These are phyloP conservation scores for Pangasianodon hypophthalmus DNA, from an alignment of 2,113 vertebrate genomes.

Conservation along the genomic window DNA sequence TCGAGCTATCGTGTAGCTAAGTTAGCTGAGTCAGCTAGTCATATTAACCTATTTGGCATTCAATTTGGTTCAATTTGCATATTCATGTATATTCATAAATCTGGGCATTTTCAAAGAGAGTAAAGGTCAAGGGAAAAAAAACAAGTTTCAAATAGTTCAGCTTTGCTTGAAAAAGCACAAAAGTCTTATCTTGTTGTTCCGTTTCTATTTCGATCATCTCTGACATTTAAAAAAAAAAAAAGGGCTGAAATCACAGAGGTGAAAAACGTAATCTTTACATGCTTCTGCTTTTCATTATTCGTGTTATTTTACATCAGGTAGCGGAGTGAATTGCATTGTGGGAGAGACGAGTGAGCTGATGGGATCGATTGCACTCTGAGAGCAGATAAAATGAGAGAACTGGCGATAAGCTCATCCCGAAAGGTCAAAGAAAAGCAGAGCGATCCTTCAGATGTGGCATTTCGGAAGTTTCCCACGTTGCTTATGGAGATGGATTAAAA, in stretches of 20 bases:
- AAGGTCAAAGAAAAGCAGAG: slow-evolving; percentile 55
- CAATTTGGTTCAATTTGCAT: not conserved
- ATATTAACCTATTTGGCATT: not conserved
- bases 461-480: slow-evolving; percentile 35
- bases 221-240: slow-evolving; percentile 11
- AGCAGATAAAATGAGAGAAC: slow-evolving; percentile 44
- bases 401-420: slow-evolving; percentile 43
- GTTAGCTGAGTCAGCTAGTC: not conserved
- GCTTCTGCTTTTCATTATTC: not conserved
- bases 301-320: slow-evolving; percentile 24
- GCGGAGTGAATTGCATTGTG: slow-evolving; percentile 9
- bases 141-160: not conserved
- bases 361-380: slow-evolving; percentile 42
- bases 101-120: not conserved
- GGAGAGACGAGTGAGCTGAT: slow-evolving; percentile 11
- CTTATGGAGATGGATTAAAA: slow-evolving; percentile 31
- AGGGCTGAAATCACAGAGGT: not conserved
- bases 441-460: slow-evolving; percentile 50
- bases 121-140: not conserved
- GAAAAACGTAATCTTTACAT: slow-evolving; percentile 8
- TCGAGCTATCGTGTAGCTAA: not conserved
- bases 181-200: not conserved
- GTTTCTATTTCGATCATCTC: not conserved
- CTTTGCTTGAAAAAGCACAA: not conserved
- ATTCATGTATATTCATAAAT: not conserved